Conservation (phyloP, 2,888 invertebrate species). For the Eudasyphora cyanicolor region DNA sequence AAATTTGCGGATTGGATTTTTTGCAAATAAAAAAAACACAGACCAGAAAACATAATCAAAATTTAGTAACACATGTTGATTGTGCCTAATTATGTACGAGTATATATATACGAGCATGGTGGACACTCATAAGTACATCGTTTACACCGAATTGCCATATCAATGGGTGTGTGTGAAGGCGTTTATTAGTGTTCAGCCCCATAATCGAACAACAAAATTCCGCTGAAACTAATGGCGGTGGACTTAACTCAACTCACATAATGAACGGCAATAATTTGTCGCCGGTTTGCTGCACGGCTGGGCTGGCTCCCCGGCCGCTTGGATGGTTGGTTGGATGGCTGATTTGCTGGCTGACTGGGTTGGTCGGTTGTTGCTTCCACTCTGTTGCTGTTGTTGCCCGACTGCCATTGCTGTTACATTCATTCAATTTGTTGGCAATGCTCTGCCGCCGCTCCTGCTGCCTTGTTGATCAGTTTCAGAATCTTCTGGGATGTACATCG, state of each 20-base stretch:
- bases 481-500: conserved; percentile 20
- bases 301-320: conserved; percentile 22
- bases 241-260: conserved; percentile 30
- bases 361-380: background rate
- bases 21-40: background rate
- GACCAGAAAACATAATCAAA: background rate
- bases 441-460: too few species aligned
- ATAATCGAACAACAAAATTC: conserved; percentile 34
- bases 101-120: background rate
- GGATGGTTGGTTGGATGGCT: background rate
- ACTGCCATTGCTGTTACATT: conserved; percentile 9
- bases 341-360: background rate
- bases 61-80: conserved; percentile 46
- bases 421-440: conserved; percentile 41
- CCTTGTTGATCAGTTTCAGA: conserved; percentile 47
- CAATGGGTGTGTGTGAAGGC: background rate
- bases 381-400: background rate
- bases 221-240: conserved; percentile 44
- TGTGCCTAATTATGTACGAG: conserved; percentile 5
- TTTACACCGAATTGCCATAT: too few species aligned
- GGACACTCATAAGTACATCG: background rate
- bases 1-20: background rate
- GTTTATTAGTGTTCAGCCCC: background rate
- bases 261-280: conserved; percentile 40
- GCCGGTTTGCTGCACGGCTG: conserved; percentile 37